Percentiles rank a stretch among this genome's conserved stretches.
phyloP scores from a whole-genome alignment of 2,113 vertebrate species.

The Strigops habroptila region DNA sequence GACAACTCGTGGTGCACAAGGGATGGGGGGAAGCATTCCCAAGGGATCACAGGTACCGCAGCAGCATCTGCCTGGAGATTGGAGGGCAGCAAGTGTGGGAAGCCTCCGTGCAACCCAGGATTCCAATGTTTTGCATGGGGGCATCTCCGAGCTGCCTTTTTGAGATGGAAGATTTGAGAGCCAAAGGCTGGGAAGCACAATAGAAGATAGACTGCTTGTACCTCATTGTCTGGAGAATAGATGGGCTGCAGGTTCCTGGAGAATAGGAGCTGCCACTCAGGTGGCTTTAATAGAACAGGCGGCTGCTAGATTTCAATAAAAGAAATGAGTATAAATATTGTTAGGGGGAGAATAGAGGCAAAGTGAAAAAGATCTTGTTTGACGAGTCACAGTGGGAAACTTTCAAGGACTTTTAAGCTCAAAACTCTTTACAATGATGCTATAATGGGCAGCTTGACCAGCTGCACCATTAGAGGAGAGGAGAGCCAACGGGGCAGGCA shows the following conservation, averaged over 20 bases:
- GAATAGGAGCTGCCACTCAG: slow-evolving; percentile 79
- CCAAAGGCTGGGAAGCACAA: slow-evolving; percentile 37
- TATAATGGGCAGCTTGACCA: neutral
- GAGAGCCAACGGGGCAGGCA: neutral
- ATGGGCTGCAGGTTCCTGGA: slow-evolving; percentile 73
- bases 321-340: slow-evolving; percentile 78
- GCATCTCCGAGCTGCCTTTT: neutral
- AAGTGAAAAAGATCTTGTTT: slow-evolving; percentile 54
- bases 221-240: slow-evolving; percentile 77
- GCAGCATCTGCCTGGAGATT: neutral
- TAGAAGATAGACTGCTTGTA: slow-evolving; percentile 41
- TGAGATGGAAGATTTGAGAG: slow-evolving; percentile 46
- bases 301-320: slow-evolving; percentile 73
- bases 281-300: slow-evolving; percentile 64
- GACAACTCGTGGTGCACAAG: neutral
- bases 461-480: neutral
- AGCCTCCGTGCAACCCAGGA: neutral
- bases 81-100: neutral
- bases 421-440: slow-evolving; percentile 2
- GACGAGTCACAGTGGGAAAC: slow-evolving; percentile 63
- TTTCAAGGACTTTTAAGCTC: slow-evolving; percentile 60
- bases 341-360: slow-evolving; percentile 68
- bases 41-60: neutral
- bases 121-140: neutral
- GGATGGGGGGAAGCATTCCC: neutral